Evolutionary conservation across 2,113 vertebrate species (phyloP).

Genomic region (Notarius quadriscutis): DNA sequence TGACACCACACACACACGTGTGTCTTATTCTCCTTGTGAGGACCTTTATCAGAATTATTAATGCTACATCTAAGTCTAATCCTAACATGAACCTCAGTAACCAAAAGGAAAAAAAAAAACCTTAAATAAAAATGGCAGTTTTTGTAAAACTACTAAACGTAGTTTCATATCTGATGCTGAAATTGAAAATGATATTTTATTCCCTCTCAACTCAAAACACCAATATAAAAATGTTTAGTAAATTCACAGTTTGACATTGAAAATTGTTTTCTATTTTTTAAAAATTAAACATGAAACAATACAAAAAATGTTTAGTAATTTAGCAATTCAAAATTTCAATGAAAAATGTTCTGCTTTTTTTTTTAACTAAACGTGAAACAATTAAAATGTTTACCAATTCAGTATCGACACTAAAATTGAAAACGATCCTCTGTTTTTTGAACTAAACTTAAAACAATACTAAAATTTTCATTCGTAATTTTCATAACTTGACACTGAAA

Average conservation of each 20-base stretch:
- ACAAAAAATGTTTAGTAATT: neutral
- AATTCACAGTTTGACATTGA: neutral
- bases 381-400: neutral
- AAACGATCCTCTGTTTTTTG: neutral
- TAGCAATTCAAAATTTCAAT: neutral
- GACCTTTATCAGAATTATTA: neutral
- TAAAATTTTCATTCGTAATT: neutral
- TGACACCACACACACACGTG: constrained; percentile 34
- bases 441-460: neutral
- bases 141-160: neutral
- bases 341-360: neutral
- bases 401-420: neutral
- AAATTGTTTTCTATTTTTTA: no score
- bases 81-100: neutral
- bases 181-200: neutral
- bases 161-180: neutral
- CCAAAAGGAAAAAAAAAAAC: neutral
- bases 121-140: neutral
- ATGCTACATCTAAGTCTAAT: neutral
- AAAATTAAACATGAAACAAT: no score
- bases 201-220: neutral
- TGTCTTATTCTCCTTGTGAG: neutral
- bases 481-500: no score
- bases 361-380: neutral
- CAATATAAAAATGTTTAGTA: neutral